A percentile compares a stretch with the other conserved stretches of the same genome.
phyloP scores from a whole-genome alignment of 2,113 vertebrate genomes.

The Oreotrochilus melanogaster region DNA sequence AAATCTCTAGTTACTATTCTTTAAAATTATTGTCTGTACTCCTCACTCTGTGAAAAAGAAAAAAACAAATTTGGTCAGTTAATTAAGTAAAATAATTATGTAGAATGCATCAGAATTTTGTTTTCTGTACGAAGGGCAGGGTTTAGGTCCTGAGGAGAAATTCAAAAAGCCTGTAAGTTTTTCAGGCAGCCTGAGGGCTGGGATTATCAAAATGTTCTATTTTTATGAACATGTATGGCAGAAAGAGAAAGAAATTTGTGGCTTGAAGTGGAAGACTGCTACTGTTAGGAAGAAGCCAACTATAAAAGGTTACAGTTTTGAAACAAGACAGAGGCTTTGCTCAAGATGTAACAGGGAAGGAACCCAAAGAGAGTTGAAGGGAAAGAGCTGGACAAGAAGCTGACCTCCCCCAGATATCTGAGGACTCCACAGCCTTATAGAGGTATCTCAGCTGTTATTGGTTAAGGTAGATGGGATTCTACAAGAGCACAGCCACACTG shows the following conservation, averaged over 20 bases:
- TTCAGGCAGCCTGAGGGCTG: not conserved
- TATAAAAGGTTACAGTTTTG: not conserved
- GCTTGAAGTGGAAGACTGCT: not conserved
- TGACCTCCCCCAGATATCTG: not conserved
- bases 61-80: not conserved
- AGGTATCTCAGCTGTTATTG: not conserved
- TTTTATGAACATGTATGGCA: not conserved
- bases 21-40: not conserved
- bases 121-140: not conserved
- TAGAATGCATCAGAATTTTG: not conserved
- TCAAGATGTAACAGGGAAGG: not conserved
- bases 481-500: not conserved
- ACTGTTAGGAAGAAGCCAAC: not conserved
- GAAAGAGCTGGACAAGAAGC: not conserved
- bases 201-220: not conserved
- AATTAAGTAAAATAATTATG: not conserved
- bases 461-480: not conserved
- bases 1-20: not conserved
- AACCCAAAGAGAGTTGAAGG: not conserved
- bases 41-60: not conserved
- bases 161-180: not conserved
- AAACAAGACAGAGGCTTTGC: not conserved
- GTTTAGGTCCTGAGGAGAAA: not conserved
- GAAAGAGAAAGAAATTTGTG: not conserved
- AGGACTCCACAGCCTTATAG: not conserved